phyloP scores from a whole-genome alignment of 2,113 vertebrate genomes.

The Galeopterus variegatus region DNA sequence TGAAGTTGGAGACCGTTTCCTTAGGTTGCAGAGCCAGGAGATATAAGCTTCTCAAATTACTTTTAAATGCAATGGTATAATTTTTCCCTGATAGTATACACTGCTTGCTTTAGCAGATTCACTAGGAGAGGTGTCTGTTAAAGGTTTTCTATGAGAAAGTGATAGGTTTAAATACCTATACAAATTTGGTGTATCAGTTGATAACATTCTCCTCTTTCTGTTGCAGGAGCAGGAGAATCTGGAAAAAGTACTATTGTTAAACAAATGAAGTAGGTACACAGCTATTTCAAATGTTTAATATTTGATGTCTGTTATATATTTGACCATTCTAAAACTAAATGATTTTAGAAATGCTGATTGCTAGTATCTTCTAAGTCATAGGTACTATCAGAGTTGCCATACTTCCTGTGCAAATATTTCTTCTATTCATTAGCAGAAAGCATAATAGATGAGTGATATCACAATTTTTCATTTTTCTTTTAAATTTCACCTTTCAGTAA shows the following conservation, averaged over 20 bases:
- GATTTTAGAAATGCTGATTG: neutral
- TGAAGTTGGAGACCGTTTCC: neutral
- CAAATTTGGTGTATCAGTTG: neutral
- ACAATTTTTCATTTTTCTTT: neutral
- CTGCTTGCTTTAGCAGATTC: neutral
- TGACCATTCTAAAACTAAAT: conserved; percentile 8
- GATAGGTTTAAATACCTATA: neutral
- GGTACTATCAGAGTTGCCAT: neutral
- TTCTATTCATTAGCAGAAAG: neutral
- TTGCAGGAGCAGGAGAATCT: conserved; percentile 91
- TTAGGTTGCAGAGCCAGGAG: neutral
- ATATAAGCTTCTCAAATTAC: neutral
- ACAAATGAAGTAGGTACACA: conserved; percentile 91
- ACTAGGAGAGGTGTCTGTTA: neutral
- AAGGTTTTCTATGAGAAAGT: neutral
- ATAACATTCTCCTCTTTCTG: conserved; percentile 41
- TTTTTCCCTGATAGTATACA: neutral
- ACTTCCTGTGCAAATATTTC: neutral
- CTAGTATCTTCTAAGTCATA: neutral
- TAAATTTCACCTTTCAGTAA: neutral
- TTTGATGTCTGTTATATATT: neutral
- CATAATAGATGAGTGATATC: neutral
- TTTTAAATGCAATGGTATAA: neutral
- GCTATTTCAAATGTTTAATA: neutral
- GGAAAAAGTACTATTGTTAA: conserved; percentile 92